These are phyloP conservation scores for Mesembrinibis cayennensis DNA, from an alignment of 2,113 vertebrate species.

Conservation along the genomic window DNA sequence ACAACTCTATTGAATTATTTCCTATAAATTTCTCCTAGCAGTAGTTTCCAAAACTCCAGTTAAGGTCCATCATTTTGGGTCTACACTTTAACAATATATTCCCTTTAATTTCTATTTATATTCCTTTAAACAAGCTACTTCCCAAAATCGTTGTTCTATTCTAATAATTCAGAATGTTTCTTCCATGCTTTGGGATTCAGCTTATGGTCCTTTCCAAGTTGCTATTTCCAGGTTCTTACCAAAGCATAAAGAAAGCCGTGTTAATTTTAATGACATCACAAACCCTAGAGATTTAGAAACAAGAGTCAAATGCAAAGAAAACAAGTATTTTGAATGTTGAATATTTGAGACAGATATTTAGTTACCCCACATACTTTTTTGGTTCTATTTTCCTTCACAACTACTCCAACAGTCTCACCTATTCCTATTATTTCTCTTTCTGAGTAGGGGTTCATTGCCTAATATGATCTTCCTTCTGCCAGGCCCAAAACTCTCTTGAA, in stretches of 20 bases:
- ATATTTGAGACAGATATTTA: neutral
- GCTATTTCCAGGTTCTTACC: accelerated
- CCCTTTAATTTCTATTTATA: neutral
- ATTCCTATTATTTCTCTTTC: neutral
- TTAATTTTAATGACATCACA: neutral
- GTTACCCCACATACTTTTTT: neutral
- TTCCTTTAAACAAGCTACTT: neutral
- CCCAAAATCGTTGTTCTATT: neutral
- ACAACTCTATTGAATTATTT: neutral
- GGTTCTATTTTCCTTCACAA: neutral
- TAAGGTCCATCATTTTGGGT: neutral
- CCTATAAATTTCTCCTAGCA: neutral
- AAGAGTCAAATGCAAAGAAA: neutral
- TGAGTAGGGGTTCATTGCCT: neutral
- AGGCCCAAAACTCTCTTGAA: neutral
- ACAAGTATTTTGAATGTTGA: neutral
- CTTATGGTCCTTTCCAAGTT: neutral
- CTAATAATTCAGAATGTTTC: neutral
- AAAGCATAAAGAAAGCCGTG: neutral
- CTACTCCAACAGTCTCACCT: neutral
- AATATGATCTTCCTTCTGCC: neutral
- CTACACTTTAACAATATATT: neutral
- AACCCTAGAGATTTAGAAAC: neutral
- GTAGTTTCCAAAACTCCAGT: neutral
- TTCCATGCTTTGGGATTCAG: neutral